Evolutionary conservation across 1,140 invertebrate genomes (phyloP), one percentile per base, ranked within the genome.

Genomic region (Drosophila arizonae): DNA sequence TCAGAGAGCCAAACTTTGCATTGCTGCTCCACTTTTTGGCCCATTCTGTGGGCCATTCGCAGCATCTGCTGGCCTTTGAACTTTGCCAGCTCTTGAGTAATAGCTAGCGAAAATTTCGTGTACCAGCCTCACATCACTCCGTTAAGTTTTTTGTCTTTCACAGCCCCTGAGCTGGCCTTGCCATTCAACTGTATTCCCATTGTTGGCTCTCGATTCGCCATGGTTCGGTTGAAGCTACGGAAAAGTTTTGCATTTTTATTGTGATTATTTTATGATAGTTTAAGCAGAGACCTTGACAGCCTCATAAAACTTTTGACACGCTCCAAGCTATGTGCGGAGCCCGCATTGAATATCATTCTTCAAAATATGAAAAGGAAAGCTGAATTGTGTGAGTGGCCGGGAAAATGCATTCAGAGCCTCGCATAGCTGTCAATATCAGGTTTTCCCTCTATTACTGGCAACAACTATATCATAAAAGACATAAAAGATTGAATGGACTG

Each of bases 231-330:
- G 26, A 1, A 36, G 60, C 48, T 48, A 15, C 50, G 48, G 60
- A 26, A 72, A 86, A 86, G 79, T 86, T 86, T 82, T 87, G 76
- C 70, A 73, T 82, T 81, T 67, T 81, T 72, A 87, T 87, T 86
- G 82, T 86, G 82, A 81, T 87, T 87, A 86, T 86, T 86, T 86
- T 87, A 82, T 87, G 79, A 86, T 87, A 87, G 82, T 71, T 87
- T 73, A 76, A 70, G 79, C 79, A 57, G 50, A 76, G 76, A 69
- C 71, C 68, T 72, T 58, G 66, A 45, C 67, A 70, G 43, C 70
- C 33, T 39, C 43, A 43, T n/a, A 79, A 73, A 82, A 87, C 21
- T 81, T 87, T 72, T 67, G 52, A 54, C 55, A 54, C 28, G 45
- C 52, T 69, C 2, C 21, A 10, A 55, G 11, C 21, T 79, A 56